A percentile compares a stretch with the other conserved stretches of the same genome.
phyloP scores from a whole-genome alignment of 2,797 vertebrate species.

The Hemitrygon akajei region DNA sequence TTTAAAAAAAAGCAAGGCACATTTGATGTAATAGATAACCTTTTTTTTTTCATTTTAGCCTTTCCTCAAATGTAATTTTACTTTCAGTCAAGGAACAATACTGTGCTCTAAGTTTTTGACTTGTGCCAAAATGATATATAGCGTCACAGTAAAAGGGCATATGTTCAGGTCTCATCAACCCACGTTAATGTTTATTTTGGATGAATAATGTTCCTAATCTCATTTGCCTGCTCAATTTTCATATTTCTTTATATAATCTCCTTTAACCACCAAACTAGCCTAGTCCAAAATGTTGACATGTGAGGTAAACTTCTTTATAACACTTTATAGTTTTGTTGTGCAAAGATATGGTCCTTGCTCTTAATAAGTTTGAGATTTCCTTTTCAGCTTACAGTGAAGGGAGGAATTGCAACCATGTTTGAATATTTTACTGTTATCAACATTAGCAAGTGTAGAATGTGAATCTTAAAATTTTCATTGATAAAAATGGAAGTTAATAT shows the following conservation, averaged over 20 bases:
- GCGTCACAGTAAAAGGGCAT: not conserved
- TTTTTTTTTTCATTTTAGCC: not conserved
- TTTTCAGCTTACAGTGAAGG: not conserved
- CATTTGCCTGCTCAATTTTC: not conserved
- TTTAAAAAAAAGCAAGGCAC: constrained; percentile 22
- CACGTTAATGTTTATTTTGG: not conserved
- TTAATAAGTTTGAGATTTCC: not conserved
- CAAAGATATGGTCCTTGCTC: not conserved
- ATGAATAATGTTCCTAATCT: not conserved
- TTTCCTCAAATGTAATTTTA: not conserved
- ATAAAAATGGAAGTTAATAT: not conserved
- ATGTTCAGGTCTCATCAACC: not conserved
- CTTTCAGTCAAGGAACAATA: not conserved
- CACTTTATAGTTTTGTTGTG: not conserved
- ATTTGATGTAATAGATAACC: not conserved
- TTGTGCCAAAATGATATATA: not conserved
- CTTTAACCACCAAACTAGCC: not conserved
- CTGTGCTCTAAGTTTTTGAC: not conserved
- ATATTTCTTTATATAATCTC: not conserved
- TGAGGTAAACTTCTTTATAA: not conserved
- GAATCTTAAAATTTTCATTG: not conserved
- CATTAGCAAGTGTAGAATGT: not conserved
- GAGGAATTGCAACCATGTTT: not conserved
- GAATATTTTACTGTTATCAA: not conserved
- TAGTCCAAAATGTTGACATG: not conserved